These are phyloP conservation scores for Andrena cerasifolii DNA, from an alignment of 1,140 invertebrate species.

Conservation along the genomic window DNA sequence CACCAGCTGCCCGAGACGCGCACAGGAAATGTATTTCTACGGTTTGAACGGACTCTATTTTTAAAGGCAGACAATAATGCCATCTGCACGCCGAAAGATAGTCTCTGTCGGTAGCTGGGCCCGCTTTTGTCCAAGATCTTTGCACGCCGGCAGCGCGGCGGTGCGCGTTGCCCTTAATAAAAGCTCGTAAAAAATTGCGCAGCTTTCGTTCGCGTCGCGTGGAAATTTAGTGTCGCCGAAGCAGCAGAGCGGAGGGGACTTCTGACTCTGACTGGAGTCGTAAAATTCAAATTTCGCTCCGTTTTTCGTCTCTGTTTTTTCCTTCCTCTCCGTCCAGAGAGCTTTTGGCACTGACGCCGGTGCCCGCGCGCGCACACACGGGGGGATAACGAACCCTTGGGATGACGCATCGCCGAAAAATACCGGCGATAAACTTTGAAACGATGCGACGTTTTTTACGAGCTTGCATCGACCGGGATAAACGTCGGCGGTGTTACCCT, in stretches of 20 bases:
- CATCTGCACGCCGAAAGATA: constrained; percentile 37
- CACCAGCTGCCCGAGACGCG: constrained; percentile 31
- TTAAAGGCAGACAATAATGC: constrained; percentile 53
- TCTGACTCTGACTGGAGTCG: not conserved
- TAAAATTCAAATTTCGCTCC: constrained; percentile 55
- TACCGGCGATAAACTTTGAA: constrained; percentile 46
- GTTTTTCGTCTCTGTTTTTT: constrained; percentile 2
- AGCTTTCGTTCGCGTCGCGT: not conserved
- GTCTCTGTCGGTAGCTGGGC: not conserved
- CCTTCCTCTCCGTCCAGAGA: not conserved
- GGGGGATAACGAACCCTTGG: constrained; percentile 13
- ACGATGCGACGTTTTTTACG: constrained; percentile 28
- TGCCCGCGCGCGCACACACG: no score
- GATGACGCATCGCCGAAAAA: constrained; percentile 33
- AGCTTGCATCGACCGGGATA: not conserved
- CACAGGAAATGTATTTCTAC: constrained; percentile 40
- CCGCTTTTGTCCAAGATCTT: constrained; percentile 20
- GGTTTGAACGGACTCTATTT: constrained; percentile 49
- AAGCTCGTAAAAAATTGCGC: constrained; percentile 47
- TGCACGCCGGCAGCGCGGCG: not conserved
- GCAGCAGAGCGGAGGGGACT: no score
- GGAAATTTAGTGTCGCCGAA: constrained; percentile 28
- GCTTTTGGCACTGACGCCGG: constrained; percentile 21
- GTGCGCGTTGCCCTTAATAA: constrained; percentile 29
- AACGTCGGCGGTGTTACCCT: constrained; percentile 8